phyloP scores from a whole-genome alignment of 2,888 invertebrate species.

The Dysmachus trigonus region DNA sequence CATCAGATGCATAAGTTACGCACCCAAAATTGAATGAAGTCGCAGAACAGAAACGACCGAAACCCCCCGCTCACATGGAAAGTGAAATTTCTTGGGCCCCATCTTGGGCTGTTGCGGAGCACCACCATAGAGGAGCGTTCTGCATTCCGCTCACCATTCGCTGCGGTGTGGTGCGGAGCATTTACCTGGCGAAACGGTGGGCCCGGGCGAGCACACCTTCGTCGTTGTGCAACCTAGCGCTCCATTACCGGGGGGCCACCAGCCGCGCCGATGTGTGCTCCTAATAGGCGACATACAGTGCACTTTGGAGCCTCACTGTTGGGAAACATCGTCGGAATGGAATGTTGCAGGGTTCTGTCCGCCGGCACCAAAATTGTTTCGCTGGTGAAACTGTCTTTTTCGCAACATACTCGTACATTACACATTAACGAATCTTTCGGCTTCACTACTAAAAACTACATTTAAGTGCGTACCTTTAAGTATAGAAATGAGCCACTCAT shows the following conservation, averaged over 20 bases:
- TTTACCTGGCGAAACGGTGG: conserved; percentile 7
- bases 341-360: not conserved
- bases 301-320: not conserved
- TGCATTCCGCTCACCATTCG: not conserved
- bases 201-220: conserved; percentile 2
- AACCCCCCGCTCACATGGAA: too few species aligned
- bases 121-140: not conserved
- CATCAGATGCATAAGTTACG: conserved; percentile 23
- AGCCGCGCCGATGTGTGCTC: not conserved
- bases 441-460: not conserved
- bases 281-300: not conserved
- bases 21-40: conserved; percentile 35
- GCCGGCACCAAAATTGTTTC: not conserved
- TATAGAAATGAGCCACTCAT: too few species aligned
- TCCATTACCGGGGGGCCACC: not conserved
- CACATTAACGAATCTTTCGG: not conserved
- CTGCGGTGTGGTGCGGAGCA: not conserved
- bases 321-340: not conserved
- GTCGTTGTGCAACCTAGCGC: not conserved
- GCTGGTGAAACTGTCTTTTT: not conserved
- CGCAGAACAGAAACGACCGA: not conserved
- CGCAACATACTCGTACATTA: too few species aligned
- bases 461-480: too few species aligned
- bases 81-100: conserved; percentile 7
- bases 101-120: not conserved